Evolutionary conservation across 2,888 invertebrate genomes (phyloP).

Genomic region (Apamea epomidion): DNA sequence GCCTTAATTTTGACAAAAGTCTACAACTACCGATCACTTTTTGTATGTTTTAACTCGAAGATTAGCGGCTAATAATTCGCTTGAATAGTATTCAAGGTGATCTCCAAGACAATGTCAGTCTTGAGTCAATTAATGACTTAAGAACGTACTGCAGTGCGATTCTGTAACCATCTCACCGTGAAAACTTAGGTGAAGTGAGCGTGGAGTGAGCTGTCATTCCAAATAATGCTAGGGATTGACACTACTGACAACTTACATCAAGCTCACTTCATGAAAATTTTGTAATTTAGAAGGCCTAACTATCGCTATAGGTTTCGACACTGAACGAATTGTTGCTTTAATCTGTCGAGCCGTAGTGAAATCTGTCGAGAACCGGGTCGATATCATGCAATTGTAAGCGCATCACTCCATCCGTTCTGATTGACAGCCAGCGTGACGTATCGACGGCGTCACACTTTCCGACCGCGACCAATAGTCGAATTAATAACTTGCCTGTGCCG

Average conservation of each 20-base stretch:
- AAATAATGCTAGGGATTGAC: no score
- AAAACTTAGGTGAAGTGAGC: no score
- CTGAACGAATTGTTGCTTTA: conserved; percentile 67
- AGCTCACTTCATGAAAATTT: conserved; percentile 55
- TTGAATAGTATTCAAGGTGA: conserved; percentile 24
- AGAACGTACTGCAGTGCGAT: no score
- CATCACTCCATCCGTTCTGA: conserved; percentile 83
- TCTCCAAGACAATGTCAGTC: conserved; percentile 21
- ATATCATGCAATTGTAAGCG: conserved; percentile 83
- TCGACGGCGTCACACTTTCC: conserved; percentile 79
- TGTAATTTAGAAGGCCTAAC: conserved; percentile 43
- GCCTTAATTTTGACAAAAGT: conserved; percentile 42
- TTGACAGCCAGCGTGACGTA: conserved; percentile 87
- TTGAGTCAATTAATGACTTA: conserved; percentile 26
- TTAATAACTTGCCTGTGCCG: conserved; percentile 70
- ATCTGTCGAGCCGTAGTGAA: conserved; percentile 72
- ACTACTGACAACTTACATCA: no score
- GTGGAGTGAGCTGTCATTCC: no score
- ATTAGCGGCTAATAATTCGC: conserved; percentile 27
- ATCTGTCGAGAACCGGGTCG: conserved; percentile 80
- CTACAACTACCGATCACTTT: conserved; percentile 9
- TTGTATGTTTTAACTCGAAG: conserved; percentile 12
- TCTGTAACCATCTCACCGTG: no score
- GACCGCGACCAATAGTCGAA: conserved; percentile 77
- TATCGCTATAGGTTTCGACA: conserved; percentile 60